These are phyloP conservation scores for Acomys russatus DNA, from an alignment of 2,797 vertebrate species.

Conservation along the genomic window DNA sequence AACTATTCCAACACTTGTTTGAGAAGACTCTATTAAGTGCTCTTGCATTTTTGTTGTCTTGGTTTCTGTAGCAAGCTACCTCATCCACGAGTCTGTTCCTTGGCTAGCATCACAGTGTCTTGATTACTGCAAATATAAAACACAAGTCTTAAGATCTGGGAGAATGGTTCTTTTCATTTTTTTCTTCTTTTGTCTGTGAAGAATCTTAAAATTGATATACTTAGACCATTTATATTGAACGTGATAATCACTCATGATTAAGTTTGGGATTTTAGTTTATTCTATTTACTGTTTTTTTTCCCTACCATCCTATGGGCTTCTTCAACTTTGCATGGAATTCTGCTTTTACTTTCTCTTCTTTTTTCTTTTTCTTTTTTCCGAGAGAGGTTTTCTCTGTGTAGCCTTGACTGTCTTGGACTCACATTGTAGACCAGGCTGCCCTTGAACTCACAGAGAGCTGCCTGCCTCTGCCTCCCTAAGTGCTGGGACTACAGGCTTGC, in stretches of 20 bases:
- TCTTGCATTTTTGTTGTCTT: not conserved
- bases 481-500: too few relatives aligned
- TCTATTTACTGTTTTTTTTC: not conserved
- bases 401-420: too few relatives aligned
- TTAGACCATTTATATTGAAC: not conserved
- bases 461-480: too few relatives aligned
- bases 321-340: conserved; percentile 6
- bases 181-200: not conserved
- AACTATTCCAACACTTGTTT: not conserved
- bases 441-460: too few relatives aligned
- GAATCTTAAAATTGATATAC: conserved; percentile 8
- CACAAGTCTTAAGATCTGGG: not conserved
- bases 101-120: not conserved
- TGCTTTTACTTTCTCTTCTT: not conserved
- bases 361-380: too few relatives aligned
- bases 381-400: too few relatives aligned
- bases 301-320: not conserved
- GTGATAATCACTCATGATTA: not conserved
- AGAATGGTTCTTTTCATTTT: not conserved
- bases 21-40: not conserved
- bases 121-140: not conserved
- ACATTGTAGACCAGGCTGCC: too few relatives aligned
- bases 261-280: not conserved
- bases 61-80: not conserved
- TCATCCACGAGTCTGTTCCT: not conserved